A percentile compares a stretch with the other conserved stretches of the same genome.
Conservation (phyloP, 2,113 vertebrate genomes). For the Cebidichthys violaceus region DNA sequence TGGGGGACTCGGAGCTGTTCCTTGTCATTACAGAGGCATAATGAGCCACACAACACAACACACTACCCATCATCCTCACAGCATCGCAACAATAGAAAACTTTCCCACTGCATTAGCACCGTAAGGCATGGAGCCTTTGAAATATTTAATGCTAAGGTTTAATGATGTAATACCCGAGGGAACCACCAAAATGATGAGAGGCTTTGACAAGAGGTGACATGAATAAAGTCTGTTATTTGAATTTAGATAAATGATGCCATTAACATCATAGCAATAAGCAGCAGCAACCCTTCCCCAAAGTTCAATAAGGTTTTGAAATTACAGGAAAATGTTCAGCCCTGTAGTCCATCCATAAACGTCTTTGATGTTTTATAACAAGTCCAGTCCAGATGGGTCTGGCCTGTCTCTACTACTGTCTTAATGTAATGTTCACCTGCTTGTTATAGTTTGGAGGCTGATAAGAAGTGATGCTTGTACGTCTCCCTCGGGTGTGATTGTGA, state of each 20-base stretch:
- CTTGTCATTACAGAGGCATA: conserved; percentile 79
- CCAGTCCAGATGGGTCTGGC: conserved; percentile 61
- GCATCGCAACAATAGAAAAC: conserved; percentile 67
- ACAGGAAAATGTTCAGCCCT: conserved; percentile 54
- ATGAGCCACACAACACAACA: conserved; percentile 75
- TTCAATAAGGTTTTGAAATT: conserved; percentile 63
- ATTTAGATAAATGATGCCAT: conserved; percentile 45
- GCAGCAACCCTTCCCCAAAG: conserved; percentile 33
- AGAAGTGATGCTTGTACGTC: conserved; percentile 80
- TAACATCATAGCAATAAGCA: conserved; percentile 29
- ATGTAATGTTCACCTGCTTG: conserved; percentile 78
- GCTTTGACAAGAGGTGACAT: conserved; percentile 46
- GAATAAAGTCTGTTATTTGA: conserved; percentile 55
- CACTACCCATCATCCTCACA: conserved; percentile 41
- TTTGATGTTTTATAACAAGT: conserved; percentile 67
- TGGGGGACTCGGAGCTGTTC: conserved; percentile 72
- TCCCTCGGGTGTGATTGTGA: conserved; percentile 77
- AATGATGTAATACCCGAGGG: conserved; percentile 47
- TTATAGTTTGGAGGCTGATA: conserved; percentile 80
- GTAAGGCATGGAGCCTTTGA: conserved; percentile 43
- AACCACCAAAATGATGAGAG: conserved; percentile 22
- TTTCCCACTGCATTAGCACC: conserved; percentile 47
- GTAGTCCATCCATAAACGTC: conserved; percentile 59
- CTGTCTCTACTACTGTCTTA: conserved; percentile 65
- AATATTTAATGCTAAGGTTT: conserved; percentile 50